Evolutionary conservation across 2,113 vertebrate genomes (phyloP).

Genomic region (Axis porcinus): DNA sequence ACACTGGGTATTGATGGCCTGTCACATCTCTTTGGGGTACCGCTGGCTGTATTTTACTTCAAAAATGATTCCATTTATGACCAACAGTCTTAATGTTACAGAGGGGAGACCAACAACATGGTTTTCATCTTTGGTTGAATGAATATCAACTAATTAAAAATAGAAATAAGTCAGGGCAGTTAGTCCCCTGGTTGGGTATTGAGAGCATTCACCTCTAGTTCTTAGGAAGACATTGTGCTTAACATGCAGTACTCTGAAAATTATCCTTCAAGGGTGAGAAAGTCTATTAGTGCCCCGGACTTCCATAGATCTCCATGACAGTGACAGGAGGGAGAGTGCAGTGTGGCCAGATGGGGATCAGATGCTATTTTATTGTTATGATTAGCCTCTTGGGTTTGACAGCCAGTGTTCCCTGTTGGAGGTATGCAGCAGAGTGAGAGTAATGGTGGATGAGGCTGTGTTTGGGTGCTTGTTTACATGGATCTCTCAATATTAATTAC

Average conservation of each 20-base stretch:
- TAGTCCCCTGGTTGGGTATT: background rate
- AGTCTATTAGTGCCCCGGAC: background rate
- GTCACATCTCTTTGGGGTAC: background rate
- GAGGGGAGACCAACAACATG: background rate
- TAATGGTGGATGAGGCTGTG: background rate
- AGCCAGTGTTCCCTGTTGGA: background rate
- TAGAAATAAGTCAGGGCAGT: background rate
- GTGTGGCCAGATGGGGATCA: background rate
- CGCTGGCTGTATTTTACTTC: background rate
- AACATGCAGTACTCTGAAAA: background rate
- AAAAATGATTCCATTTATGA: background rate
- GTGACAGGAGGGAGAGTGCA: background rate
- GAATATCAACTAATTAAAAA: conserved; percentile 19
- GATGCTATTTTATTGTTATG: background rate
- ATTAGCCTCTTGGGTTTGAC: conserved; percentile 32
- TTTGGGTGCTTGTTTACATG: background rate
- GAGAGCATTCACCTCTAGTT: background rate
- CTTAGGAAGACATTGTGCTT: background rate
- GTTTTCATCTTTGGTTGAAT: background rate
- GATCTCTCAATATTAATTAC: background rate
- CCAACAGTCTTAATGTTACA: background rate
- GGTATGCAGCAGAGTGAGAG: background rate
- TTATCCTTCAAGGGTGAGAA: conserved; percentile 10
- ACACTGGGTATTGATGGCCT: background rate
- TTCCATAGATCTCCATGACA: background rate